Evolutionary conservation across 2,888 invertebrate genomes (phyloP).

Genomic region (Lasioglossum marginatum): DNA sequence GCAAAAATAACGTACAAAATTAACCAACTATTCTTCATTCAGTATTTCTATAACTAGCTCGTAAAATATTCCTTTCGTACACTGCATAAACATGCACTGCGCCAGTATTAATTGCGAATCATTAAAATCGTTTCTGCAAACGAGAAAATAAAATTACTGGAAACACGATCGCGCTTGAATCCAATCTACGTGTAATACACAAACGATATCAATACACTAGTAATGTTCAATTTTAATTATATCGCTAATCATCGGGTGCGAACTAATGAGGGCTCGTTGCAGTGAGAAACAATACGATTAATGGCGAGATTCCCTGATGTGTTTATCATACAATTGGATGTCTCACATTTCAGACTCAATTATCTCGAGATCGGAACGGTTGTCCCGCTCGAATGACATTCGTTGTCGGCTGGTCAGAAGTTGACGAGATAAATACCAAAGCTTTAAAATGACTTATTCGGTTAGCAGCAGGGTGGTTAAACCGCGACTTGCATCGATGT

Average conservation of each 20-base stretch:
- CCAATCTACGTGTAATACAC: background rate
- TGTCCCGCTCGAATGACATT: background rate
- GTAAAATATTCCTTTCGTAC: background rate
- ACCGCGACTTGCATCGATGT: background rate
- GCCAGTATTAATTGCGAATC: background rate
- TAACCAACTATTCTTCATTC: background rate
- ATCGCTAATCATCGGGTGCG: background rate
- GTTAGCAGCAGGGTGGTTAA: background rate
- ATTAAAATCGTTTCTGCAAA: constrained; percentile 5
- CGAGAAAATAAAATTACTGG: background rate
- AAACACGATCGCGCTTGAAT: background rate
- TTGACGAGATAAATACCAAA: background rate
- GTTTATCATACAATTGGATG: no score
- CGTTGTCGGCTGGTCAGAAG: background rate
- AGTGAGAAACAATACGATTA: background rate
- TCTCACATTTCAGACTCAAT: background rate
- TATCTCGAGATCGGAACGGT: background rate
- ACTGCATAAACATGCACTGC: background rate
- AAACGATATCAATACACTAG: background rate
- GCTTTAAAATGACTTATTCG: background rate
- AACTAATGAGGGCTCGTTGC: background rate
- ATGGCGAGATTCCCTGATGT: background rate
- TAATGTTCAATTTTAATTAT: background rate
- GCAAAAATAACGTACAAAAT: background rate
- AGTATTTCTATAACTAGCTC: background rate